Percentiles rank a stretch among this genome's conserved stretches.
phyloP scores from a whole-genome alignment of 2,113 vertebrate species.

The Cairina moschata region DNA sequence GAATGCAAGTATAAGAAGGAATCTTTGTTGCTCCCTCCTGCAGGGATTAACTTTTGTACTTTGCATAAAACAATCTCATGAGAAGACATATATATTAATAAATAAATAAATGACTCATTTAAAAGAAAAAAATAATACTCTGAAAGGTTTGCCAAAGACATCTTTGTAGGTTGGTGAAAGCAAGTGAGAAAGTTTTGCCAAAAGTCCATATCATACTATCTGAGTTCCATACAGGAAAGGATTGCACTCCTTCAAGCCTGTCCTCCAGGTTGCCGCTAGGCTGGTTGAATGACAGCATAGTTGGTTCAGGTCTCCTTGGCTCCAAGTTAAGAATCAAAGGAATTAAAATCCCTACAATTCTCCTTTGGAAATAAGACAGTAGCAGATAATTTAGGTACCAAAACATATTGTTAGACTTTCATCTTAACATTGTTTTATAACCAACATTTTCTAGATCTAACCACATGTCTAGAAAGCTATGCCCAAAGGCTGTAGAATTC shows the following conservation, averaged over 20 bases:
- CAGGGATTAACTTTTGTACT: neutral
- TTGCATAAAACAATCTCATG: neutral
- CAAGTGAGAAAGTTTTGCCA: neutral
- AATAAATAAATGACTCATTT: neutral
- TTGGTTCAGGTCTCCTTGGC: neutral
- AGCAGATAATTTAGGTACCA: neutral
- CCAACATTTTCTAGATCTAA: neutral
- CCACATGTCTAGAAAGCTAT: neutral
- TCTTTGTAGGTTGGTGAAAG: neutral
- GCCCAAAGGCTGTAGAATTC: neutral
- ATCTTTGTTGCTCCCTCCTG: neutral
- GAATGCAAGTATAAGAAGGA: neutral
- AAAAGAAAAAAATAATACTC: neutral
- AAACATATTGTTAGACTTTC: neutral
- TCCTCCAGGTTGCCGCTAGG: neutral
- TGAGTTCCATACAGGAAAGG: neutral
- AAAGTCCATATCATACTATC: neutral
- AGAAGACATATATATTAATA: neutral
- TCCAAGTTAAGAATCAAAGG: neutral
- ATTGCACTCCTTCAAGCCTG: neutral
- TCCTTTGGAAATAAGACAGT: neutral
- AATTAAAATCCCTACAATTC: neutral
- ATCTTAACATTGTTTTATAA: neutral
- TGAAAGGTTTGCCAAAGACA: neutral
- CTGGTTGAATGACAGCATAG: neutral